Conservation (phyloP, 23 tunicate species). For the Phallusia fumigata region DNA sequence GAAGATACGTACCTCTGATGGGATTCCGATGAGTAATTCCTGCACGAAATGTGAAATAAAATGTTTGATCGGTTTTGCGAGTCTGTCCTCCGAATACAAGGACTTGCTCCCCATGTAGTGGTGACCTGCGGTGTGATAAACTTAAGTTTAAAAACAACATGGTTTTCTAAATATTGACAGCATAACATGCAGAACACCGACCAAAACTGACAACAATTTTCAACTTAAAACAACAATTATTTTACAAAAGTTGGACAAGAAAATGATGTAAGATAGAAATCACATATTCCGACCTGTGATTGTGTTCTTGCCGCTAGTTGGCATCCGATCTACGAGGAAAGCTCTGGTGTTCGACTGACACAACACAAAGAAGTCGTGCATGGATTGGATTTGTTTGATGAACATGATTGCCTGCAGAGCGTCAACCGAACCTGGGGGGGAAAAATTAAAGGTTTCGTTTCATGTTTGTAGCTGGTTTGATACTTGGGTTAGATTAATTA, state of each 20-base stretch:
- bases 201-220: too few species aligned
- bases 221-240: too few species aligned
- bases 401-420: constrained; percentile 70
- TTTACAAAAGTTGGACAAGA: too few species aligned
- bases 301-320: constrained; percentile 25
- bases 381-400: constrained; percentile 87
- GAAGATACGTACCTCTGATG: constrained; percentile 90
- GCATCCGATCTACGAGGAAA: constrained; percentile 65
- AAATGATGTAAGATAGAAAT: too few species aligned
- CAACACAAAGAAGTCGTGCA: constrained; percentile 87
- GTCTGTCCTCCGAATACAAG: constrained; percentile 81
- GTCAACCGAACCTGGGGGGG: constrained; percentile 23
- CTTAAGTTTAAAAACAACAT: too few species aligned
- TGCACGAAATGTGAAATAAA: constrained; percentile 90
- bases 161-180: too few species aligned
- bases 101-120: constrained; percentile 65
- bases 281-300: background rate
- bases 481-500: too few species aligned
- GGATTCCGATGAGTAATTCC: constrained; percentile 93
- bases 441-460: too few species aligned
- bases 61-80: constrained; percentile 86
- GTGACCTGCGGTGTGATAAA: too few species aligned
- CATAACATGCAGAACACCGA: too few species aligned
- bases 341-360: constrained; percentile 80
- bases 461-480: too few species aligned